Conservation (phyloP, 1,140 invertebrate species). For the Dinothrombium tinctorium region DNA sequence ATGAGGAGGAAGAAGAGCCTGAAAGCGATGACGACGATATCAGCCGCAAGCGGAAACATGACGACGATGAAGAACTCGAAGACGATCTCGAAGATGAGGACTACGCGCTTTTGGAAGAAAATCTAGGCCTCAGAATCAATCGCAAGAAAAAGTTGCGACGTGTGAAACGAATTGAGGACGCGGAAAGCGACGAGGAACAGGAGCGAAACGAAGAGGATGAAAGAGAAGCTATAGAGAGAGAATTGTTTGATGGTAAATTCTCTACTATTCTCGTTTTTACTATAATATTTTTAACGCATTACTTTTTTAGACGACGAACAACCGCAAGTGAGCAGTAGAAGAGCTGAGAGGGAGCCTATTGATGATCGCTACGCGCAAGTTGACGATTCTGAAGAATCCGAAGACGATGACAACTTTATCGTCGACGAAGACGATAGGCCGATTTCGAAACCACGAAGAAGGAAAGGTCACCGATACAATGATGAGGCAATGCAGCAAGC, state of each 20-base stretch:
- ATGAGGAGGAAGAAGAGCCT: conserved; percentile 54
- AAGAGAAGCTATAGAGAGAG: conserved; percentile 17
- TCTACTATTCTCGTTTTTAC: neutral
- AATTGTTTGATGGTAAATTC: too few relatives aligned
- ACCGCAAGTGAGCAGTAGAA: conserved; percentile 12
- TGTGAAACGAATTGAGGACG: conserved; percentile 53
- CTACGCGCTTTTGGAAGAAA: conserved; percentile 92
- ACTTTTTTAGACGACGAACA: conserved; percentile 18
- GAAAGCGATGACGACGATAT: conserved; percentile 39
- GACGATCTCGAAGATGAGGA: conserved; percentile 90
- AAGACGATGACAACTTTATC: conserved; percentile 83
- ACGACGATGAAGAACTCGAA: conserved; percentile 33
- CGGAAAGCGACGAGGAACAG: conserved; percentile 19
- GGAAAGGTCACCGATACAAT: conserved; percentile 54
- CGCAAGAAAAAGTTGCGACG: conserved; percentile 65
- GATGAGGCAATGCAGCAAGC: conserved; percentile 88
- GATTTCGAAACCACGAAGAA: conserved; percentile 57
- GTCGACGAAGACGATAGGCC: conserved; percentile 86
- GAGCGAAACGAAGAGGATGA: conserved; percentile 27
- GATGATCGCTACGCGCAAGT: conserved; percentile 4
- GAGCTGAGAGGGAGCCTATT: neutral
- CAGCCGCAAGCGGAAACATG: neutral
- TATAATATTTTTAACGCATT: neutral
- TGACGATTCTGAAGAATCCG: conserved; percentile 10
- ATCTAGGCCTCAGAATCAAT: conserved; percentile 82